Percentiles rank a stretch among this genome's conserved stretches.
phyloP scores from a whole-genome alignment of 2,797 vertebrate genomes.

The Rhodeus uyekii region DNA sequence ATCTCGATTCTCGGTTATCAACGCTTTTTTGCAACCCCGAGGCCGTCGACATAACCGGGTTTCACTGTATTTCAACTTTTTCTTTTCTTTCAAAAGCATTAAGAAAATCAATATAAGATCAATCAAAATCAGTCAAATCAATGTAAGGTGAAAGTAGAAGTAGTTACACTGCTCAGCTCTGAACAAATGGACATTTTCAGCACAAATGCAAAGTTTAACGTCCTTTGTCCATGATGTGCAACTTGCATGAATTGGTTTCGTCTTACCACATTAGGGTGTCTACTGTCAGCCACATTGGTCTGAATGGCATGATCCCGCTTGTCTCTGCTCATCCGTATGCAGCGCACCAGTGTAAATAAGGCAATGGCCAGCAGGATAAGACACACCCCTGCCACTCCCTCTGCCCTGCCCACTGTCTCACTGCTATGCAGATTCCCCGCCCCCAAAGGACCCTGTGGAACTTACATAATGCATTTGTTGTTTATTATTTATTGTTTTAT shows the following conservation, averaged over 20 bases:
- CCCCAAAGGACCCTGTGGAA: constrained; percentile 68
- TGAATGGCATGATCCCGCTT: constrained; percentile 68
- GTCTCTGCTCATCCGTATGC: constrained; percentile 66
- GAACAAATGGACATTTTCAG: not conserved
- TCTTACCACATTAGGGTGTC: constrained; percentile 86
- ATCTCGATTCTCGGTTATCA: no score
- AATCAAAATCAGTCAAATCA: no score
- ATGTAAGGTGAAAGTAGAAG: no score
- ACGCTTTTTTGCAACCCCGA: no score
- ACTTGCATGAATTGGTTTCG: not conserved
- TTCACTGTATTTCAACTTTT: no score
- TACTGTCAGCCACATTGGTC: constrained; percentile 79
- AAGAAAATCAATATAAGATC: no score
- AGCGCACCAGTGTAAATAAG: constrained; percentile 61
- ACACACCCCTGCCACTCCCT: constrained; percentile 68
- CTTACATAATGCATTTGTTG: constrained; percentile 55
- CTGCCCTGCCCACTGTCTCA: constrained; percentile 70
- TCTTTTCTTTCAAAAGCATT: not conserved
- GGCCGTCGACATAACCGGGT: no score
- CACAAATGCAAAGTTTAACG: not conserved
- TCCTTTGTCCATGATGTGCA: not conserved
- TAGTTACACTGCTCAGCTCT: not conserved
- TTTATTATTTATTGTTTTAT: not conserved
- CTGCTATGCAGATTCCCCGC: constrained; percentile 57
- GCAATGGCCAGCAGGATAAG: constrained; percentile 64